A percentile compares a stretch with the other conserved stretches of the same genome.
phyloP scores from a whole-genome alignment of 35 echinoderm and acorn worm species.

The Eucidaris tribuloides region DNA sequence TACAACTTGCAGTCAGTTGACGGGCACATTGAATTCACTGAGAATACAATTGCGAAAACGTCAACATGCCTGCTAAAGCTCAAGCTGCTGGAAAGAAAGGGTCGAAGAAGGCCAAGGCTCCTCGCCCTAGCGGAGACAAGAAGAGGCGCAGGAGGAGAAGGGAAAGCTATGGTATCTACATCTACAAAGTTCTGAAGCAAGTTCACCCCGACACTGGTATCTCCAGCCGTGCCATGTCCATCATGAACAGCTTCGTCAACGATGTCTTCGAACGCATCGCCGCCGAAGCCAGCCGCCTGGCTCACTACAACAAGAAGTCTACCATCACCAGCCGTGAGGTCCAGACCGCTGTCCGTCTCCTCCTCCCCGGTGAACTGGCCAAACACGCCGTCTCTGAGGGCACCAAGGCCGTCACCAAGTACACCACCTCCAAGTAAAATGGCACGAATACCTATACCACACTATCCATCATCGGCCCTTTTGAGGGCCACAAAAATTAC shows the following conservation, averaged over 20 bases:
- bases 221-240: constrained; percentile 56
- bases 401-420: constrained; percentile 74
- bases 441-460: background rate
- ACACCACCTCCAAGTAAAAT: constrained; percentile 64
- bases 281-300: constrained; percentile 70
- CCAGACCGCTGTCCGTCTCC: constrained; percentile 79
- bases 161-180: constrained; percentile 69
- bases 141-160: constrained; percentile 33
- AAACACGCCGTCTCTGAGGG: constrained; percentile 89
- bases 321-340: constrained; percentile 85
- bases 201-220: constrained; percentile 78
- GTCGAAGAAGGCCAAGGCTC: constrained; percentile 53
- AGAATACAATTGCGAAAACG: no score
- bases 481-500: constrained; percentile 63
- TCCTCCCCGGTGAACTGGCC: constrained; percentile 86
- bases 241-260: constrained; percentile 87
- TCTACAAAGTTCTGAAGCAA: constrained; percentile 71
- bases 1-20: no score
- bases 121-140: background rate
- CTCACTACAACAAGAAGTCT: constrained; percentile 88
- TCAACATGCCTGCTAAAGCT: constrained; percentile 48
- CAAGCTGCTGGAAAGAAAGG: constrained; percentile 54
- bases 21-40: no score
- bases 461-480: constrained; percentile 50
- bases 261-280: constrained; percentile 86